phyloP scores from a whole-genome alignment of 2,797 vertebrate species.

The Ctenosaura bakeri region DNA sequence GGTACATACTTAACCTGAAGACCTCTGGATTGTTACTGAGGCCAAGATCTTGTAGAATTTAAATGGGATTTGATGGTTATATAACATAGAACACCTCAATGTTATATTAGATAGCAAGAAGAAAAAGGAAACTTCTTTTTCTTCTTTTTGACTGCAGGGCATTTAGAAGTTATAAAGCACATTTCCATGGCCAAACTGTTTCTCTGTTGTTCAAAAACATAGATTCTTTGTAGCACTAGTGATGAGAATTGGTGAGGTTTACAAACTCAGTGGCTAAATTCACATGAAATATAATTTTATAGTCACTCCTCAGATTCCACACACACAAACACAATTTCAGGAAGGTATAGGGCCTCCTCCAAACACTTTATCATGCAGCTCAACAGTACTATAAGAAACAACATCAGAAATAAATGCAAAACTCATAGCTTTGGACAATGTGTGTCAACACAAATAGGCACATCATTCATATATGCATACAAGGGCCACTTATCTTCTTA shows the following conservation, averaged over 20 bases:
- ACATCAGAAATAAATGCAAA: background rate
- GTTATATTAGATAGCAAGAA: background rate
- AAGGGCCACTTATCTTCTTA: background rate
- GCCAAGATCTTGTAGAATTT: constrained; percentile 27
- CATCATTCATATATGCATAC: too few species aligned
- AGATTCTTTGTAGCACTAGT: background rate
- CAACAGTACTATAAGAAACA: background rate
- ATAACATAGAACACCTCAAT: background rate
- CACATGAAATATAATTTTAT: constrained; percentile 6
- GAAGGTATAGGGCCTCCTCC: background rate
- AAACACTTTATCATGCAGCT: background rate
- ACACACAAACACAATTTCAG: background rate
- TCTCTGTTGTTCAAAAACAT: constrained; percentile 7
- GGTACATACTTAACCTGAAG: constrained; percentile 21
- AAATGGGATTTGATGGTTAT: constrained; percentile 27
- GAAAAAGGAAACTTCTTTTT: background rate
- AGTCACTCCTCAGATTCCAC: background rate
- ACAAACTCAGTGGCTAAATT: constrained; percentile 13
- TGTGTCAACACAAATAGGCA: background rate
- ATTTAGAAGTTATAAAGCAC: background rate
- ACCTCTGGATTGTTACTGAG: constrained; percentile 13
- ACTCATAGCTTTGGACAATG: background rate
- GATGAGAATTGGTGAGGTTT: constrained; percentile 9
- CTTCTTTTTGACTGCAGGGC: background rate
- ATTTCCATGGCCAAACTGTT: background rate